These are phyloP conservation scores for Benitochromis conjunctus DNA, from an alignment of 2,113 vertebrate genomes.

Conservation along the genomic window DNA sequence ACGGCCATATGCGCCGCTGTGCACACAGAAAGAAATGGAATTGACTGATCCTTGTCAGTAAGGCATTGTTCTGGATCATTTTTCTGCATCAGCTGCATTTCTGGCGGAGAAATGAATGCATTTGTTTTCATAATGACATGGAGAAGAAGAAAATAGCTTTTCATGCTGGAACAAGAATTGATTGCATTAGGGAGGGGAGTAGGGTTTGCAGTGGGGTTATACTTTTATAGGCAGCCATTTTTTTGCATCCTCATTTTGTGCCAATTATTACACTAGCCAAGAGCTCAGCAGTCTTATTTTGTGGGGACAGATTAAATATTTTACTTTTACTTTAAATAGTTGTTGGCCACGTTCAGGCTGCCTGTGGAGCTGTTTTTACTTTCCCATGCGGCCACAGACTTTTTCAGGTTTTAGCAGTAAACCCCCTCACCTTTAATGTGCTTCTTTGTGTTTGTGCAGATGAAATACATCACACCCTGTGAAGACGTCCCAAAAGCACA, in stretches of 20 bases:
- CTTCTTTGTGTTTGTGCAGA: not conserved
- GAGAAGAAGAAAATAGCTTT: conserved; percentile 57
- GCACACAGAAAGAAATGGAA: conserved; percentile 25
- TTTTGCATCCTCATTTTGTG: conserved; percentile 22
- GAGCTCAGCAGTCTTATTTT: not conserved
- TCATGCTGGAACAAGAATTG: conserved; percentile 49
- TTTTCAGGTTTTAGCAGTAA: not conserved
- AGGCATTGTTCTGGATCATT: conserved; percentile 40
- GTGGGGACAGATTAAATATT: not conserved
- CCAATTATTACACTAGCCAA: conserved; percentile 27
- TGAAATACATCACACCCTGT: not conserved
- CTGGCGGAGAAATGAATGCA: conserved; percentile 40
- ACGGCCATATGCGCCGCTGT: not conserved
- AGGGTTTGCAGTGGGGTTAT: not conserved
- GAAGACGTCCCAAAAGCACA: conserved; percentile 2
- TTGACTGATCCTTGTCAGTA: conserved; percentile 60
- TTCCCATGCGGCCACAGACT: not conserved
- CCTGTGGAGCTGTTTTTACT: not conserved
- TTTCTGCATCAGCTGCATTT: conserved; percentile 56
- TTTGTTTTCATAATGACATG: conserved; percentile 62
- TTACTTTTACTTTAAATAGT: not conserved
- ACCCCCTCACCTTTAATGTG: not conserved
- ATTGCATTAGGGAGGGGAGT: conserved; percentile 23
- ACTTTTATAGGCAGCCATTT: conserved; percentile 12
- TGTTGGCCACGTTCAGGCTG: not conserved